These are phyloP conservation scores for Hybos culiciformis DNA, from an alignment of 2,888 invertebrate species.

Conservation along the genomic window DNA sequence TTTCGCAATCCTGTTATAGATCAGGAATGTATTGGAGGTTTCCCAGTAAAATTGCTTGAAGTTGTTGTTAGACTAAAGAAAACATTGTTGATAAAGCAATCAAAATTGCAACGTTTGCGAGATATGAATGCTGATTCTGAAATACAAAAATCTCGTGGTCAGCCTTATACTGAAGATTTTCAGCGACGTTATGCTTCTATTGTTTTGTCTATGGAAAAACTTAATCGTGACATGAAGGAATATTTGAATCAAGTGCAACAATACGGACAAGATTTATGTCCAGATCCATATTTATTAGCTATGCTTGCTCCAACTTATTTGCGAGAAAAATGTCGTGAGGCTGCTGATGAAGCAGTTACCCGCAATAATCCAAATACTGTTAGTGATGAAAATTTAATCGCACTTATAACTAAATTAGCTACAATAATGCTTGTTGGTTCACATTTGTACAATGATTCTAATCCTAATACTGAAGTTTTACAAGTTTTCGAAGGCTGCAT, in stretches of 20 bases:
- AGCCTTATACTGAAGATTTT: constrained; percentile 57
- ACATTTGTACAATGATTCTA: constrained; percentile 43
- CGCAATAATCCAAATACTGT: constrained; percentile 51
- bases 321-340: constrained; percentile 72
- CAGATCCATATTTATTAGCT: constrained; percentile 71
- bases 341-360: constrained; percentile 68
- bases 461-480: constrained; percentile 80
- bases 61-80: constrained; percentile 77
- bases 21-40: constrained; percentile 51
- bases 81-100: constrained; percentile 67
- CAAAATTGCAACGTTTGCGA: constrained; percentile 63
- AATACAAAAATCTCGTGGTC: constrained; percentile 42
- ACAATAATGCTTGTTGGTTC: constrained; percentile 55
- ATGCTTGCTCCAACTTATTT: constrained; percentile 81
- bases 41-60: constrained; percentile 72
- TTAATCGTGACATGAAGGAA: constrained; percentile 78
- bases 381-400: constrained; percentile 48
- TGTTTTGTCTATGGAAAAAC: constrained; percentile 77
- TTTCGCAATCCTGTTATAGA: constrained; percentile 34
- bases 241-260: constrained; percentile 75
- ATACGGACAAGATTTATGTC: constrained; percentile 73
- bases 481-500: constrained; percentile 83
- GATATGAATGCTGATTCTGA: constrained; percentile 87
- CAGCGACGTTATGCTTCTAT: constrained; percentile 78
- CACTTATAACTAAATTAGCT: constrained; percentile 73